Percentiles rank a stretch among this genome's conserved stretches.
Evolutionary conservation across 1,140 invertebrate genomes (phyloP).

Genomic region (Bombus soroeensis): DNA sequence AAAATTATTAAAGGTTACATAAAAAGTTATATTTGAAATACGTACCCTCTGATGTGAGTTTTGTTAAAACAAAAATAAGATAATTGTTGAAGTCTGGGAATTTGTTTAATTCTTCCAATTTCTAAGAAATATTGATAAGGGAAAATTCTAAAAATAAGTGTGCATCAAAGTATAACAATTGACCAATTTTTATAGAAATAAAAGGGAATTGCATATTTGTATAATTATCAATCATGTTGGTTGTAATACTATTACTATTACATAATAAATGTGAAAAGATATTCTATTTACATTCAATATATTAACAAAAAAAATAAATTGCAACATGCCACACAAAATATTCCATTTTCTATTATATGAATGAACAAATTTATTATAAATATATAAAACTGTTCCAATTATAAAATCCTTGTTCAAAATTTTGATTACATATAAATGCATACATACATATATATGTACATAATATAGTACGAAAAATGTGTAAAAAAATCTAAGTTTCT

Average conservation of each 20-base stretch:
- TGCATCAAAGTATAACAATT: background rate
- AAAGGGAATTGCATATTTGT: background rate
- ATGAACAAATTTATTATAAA: background rate
- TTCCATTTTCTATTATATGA: background rate
- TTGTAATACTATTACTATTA: background rate
- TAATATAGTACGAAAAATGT: background rate
- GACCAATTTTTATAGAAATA: background rate
- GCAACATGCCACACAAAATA: background rate
- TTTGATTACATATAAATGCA: background rate
- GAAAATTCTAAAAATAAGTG: conserved; percentile 64
- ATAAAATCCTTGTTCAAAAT: background rate
- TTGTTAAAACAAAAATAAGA: conserved; percentile 98
- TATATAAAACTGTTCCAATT: background rate
- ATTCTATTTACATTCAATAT: background rate
- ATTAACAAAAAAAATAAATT: background rate
- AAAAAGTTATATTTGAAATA: conserved; percentile 9
- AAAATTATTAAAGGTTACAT: background rate
- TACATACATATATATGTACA: background rate
- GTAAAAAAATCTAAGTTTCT: conserved; percentile 13
- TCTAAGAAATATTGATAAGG: conserved; percentile 87
- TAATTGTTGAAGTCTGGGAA: conserved; percentile 99
- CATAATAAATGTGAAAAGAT: conserved; percentile 25
- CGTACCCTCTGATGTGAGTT: conserved; percentile 93
- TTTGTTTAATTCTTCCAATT: conserved; percentile 99
- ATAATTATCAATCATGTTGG: background rate